phyloP scores from a whole-genome alignment of 2,888 invertebrate species.

The Neocrepidodera transversa region DNA sequence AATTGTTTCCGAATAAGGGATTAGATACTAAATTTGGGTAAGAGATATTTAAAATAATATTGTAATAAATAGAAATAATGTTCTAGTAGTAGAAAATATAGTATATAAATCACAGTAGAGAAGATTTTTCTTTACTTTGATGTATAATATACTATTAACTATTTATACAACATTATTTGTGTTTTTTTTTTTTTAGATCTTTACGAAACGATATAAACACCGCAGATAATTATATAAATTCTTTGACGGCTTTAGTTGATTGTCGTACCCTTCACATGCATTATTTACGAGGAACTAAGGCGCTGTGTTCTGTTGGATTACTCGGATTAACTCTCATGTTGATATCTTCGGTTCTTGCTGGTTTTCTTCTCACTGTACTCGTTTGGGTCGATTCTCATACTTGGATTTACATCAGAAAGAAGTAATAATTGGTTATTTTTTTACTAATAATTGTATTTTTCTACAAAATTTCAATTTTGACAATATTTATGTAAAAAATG shows the following conservation, averaged over 20 bases:
- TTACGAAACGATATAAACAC: slow-evolving; percentile 80
- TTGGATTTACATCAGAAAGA: slow-evolving; percentile 94
- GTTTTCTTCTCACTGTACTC: slow-evolving; percentile 87
- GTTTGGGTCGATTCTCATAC: slow-evolving; percentile 96
- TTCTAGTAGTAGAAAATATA: too few relatives aligned
- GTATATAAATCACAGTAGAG: too few relatives aligned
- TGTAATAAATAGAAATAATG: too few relatives aligned
- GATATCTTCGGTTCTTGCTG: slow-evolving; percentile 84
- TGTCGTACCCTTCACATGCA: slow-evolving; percentile 84
- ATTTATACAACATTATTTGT: neutral
- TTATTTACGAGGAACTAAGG: slow-evolving; percentile 78
- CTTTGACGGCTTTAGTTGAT: slow-evolving; percentile 76
- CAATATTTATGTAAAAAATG: too few relatives aligned
- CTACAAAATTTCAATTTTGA: too few relatives aligned
- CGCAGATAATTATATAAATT: slow-evolving; percentile 75
- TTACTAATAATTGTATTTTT: too few relatives aligned
- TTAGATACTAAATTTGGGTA: slow-evolving; percentile 71
- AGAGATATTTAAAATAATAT: too few relatives aligned
- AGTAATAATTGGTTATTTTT: slow-evolving; percentile 63
- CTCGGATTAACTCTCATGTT: slow-evolving; percentile 86
- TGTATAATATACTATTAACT: too few relatives aligned
- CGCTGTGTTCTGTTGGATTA: slow-evolving; percentile 84
- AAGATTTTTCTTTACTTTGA: too few relatives aligned
- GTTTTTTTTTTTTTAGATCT: slow-evolving; percentile 62
- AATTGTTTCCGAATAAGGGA: slow-evolving; percentile 60